Evolutionary conservation across 2,888 invertebrate genomes (phyloP), one percentile per base, ranked within the genome.

Genomic region (Eugnorisma glareosa): DNA sequence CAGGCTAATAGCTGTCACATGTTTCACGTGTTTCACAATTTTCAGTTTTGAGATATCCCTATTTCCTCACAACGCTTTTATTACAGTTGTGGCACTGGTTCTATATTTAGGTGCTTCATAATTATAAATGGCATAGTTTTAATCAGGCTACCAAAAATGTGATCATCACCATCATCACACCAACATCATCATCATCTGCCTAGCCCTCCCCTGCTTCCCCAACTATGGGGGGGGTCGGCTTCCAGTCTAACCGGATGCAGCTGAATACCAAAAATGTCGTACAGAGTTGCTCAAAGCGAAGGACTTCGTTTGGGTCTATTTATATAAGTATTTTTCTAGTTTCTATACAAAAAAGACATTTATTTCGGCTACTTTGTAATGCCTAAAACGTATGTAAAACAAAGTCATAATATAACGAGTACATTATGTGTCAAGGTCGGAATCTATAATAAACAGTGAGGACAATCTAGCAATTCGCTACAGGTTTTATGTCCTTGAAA

Each of bases 401-500:
- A 40, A 24, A 35, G 18, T 45, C n/a, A n/a, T n/a, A n/a, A 15
- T 43, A 13, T 31, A 21, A 18, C 28, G 28, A 67, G 31, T 61
- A n/a, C 48, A 28, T 51, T 37, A 74, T 69, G 31, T 66, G 66
- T 43, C 74, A 80, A 80, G 69, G 79, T 79, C 40, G 31, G 51
- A 67, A 79, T 63, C 18, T 61, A 51, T 51, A 59, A 28, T 66
- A 61, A 35, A 68, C 11, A 35, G 64, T 75, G 6, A 48, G 35
- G 37, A 67, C n/a, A 43, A 69, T 57, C 13, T 45, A 31, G 37
- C 35, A 24, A 45, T 75, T 75, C n/a, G 43, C 2, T 37, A 64
- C 10, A 45, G 24, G 3, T 40, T 43, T 40, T 28, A 59, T 28
- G 15, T 28, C n/a, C 10, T 21, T 8, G 21, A 48, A 21, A 21